Conservation (phyloP, 2,113 vertebrate species). For the Podilymbus podiceps region DNA sequence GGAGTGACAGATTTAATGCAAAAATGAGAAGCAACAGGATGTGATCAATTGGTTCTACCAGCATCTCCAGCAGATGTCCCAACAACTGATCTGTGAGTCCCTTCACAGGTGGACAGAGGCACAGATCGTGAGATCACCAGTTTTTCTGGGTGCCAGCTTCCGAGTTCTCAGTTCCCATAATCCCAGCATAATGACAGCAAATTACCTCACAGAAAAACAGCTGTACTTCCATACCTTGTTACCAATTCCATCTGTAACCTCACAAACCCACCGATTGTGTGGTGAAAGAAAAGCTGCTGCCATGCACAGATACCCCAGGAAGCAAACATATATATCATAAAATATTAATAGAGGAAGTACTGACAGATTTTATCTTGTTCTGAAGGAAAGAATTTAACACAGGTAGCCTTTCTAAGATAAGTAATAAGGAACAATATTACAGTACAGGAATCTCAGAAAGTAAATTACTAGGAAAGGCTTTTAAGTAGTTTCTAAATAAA, state of each 20-base stretch:
- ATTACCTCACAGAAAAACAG: not conserved
- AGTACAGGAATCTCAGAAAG: not conserved
- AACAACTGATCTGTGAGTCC: rapidly evolving
- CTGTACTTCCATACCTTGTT: not conserved
- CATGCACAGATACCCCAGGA: not conserved
- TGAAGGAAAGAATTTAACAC: not conserved
- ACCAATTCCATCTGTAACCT: not conserved
- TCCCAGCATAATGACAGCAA: not conserved
- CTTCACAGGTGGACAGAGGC: not conserved
- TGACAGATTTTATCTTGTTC: not conserved
- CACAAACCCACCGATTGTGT: not conserved
- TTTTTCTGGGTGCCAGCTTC: not conserved
- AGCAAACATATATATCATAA: not conserved
- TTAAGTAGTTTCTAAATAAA: not conserved
- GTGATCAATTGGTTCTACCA: not conserved
- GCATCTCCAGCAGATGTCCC: not conserved
- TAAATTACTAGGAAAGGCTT: not conserved
- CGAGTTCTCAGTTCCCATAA: not conserved
- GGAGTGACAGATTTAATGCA: not conserved
- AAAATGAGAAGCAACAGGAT: not conserved
- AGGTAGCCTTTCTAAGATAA: not conserved
- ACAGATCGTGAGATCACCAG: not conserved
- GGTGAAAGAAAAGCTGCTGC: not conserved
- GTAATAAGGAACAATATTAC: not conserved
- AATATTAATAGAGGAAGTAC: not conserved